Base-by-base conservation (phyloP, 2,797 vertebrate genomes). In the Tenualosa thibaudeaui region DNA sequence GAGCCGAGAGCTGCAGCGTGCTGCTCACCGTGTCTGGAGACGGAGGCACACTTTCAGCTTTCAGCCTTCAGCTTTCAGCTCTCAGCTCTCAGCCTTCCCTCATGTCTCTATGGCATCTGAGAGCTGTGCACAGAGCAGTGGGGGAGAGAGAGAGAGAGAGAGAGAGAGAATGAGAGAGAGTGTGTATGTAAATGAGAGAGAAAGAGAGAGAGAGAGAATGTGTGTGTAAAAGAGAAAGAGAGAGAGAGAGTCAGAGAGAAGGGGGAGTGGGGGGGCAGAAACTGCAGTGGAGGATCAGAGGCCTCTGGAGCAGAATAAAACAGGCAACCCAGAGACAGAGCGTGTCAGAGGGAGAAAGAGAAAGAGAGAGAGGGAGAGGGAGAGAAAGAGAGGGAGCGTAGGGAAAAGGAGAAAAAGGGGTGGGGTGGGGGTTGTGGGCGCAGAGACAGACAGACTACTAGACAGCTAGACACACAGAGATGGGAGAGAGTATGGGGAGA, bases 281-380 rank as follows among this genome's bases (percentile, higher is more conserved):
- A 78, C 71, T 78, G 71, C 68, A 56, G 78, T 26, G 75, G 58
- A 86, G 43, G 75, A 83, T 54, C 65, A 58, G 37, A 86, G 81
- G 12, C 50, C 71, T 62, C 71, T 81, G 84, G 65, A 75, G 62
- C 83, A 56, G 68, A 84, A 40, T 31, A 22, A 56, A 62, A 43
- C 68, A 78, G 71, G 71, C 71, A 78, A 40, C 71, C 71, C 71
- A 78, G 71, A 78, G 71, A 78, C 71, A 78, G 40, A 37, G 37
- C 37, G 40, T 78, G 71, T 78, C 71, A 78, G 71, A 78, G 15
- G 46, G 37, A 78, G 19, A 78, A 5, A 43, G 62, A 31, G 24
- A 68, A 12, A 37, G 65, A 68, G 65, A 43, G 71, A 2, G 40
- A 22, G 71, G 15, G 37, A 40, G 40, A 22, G 71, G 13, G 26